phyloP scores from a whole-genome alignment of 1,140 invertebrate species.

The Ceratina calcarata region DNA sequence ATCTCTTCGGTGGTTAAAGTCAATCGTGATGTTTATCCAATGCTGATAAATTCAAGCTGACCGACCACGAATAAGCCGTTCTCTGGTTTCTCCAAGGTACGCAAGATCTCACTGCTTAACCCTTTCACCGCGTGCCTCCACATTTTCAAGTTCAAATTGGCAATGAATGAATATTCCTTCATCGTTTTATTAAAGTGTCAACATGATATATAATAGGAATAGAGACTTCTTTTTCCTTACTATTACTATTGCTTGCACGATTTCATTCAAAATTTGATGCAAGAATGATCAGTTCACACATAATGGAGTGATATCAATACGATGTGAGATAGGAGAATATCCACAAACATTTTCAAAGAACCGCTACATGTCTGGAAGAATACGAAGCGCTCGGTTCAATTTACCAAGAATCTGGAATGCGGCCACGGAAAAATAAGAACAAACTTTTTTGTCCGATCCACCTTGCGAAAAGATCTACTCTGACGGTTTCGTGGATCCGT shows the following conservation, averaged over 20 bases:
- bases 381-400: background rate
- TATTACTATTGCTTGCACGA: no score
- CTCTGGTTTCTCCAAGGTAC: background rate
- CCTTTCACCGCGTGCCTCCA: background rate
- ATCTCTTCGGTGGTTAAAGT: no score
- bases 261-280: no score
- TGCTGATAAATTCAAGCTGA: background rate
- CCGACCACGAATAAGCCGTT: background rate
- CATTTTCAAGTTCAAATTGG: background rate
- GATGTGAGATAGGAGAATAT: no score
- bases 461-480: constrained; percentile 21
- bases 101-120: constrained; percentile 11
- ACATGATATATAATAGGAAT: no score
- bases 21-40: no score
- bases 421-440: background rate
- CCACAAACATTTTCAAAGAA: background rate
- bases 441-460: constrained; percentile 21
- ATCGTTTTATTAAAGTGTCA: no score
- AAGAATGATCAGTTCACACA: no score
- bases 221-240: no score
- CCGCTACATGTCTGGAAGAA: background rate
- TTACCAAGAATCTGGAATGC: background rate
- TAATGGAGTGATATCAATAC: no score
- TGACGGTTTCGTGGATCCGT: background rate
- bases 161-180: background rate